Conservation (phyloP, 2,888 invertebrate genomes). For the Fissipunctia ypsillon region DNA sequence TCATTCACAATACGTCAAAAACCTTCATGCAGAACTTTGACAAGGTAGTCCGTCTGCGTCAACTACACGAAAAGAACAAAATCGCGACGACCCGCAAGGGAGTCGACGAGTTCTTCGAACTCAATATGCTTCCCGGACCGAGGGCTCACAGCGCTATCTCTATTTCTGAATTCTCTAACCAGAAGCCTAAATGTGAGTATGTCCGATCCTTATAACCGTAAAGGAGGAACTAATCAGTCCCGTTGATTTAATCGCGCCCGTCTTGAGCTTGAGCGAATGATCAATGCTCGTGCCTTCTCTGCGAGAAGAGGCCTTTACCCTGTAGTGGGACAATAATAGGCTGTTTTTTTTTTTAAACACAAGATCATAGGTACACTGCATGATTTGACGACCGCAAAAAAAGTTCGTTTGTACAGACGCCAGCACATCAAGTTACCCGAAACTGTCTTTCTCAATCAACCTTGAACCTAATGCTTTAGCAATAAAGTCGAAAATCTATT, state of each 20-base stretch:
- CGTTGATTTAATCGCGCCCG: background rate
- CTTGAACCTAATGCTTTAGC: too few relatives aligned
- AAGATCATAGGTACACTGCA: too few relatives aligned
- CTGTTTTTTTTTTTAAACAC: too few relatives aligned
- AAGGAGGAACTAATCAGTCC: background rate
- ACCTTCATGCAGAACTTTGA: slow-evolving; percentile 92
- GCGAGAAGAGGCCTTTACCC: too few relatives aligned
- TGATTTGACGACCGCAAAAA: too few relatives aligned
- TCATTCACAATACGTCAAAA: slow-evolving; percentile 90
- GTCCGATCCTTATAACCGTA: background rate
- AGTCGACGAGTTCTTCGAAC: slow-evolving; percentile 83
- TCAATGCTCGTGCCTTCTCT: too few relatives aligned
- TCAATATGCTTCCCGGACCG: slow-evolving; percentile 84
- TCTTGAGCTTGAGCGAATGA: too few relatives aligned
- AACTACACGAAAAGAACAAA: slow-evolving; percentile 82
- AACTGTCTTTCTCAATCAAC: too few relatives aligned
- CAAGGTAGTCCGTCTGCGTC: slow-evolving; percentile 88
- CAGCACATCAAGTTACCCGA: too few relatives aligned
- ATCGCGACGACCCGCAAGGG: slow-evolving; percentile 75
- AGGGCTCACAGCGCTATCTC: slow-evolving; percentile 79
- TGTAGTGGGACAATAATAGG: too few relatives aligned
- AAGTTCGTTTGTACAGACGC: too few relatives aligned
- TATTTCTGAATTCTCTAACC: slow-evolving; percentile 75
- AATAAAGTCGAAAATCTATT: too few relatives aligned
- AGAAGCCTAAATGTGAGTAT: slow-evolving; percentile 78